Base-by-base conservation (phyloP, 2,113 vertebrate genomes). In the Pogonocichla stellata region DNA sequence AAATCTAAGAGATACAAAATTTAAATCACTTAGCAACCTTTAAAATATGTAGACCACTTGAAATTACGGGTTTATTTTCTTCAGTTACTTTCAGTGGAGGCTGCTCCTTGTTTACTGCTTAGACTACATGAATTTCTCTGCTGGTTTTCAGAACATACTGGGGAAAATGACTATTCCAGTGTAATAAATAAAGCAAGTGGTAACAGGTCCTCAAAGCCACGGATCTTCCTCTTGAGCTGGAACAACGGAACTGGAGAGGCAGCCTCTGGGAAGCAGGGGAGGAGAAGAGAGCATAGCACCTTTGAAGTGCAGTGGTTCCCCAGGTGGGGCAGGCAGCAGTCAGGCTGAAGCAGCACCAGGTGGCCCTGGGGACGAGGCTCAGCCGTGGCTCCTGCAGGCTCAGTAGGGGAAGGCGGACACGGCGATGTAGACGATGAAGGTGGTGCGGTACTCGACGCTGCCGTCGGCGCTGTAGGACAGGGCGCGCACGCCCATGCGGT, bases 351-450 rank as follows among this genome's bases (percentile, higher is more conserved):
- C 25, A 50, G 53, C 0, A 60, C 85, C 40, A 73, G 78, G 6
- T 38, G 38, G 38, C 38, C 38, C 38, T 38, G 23, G 70, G 57
- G 67, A n/a, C n/a, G n/a, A 3, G 66, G 65, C 10, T 91, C 2
- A 3, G 42, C 53, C 0, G 42, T 36, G 11, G 6, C 33, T 5
- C 43, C 43, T 2, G n/a, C 9, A 2, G 25, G 20, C 67, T 89
- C 87, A 90, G 87, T 83, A 99, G 8, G 99, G 99, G 93, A 99
- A 99, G 96, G 99, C 98, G 10, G 99, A 99, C 84, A 99, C 99
- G 4, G 99, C 98, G 82, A 99, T 99, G 89, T 99, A 99, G n/a
- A 99, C 98, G 31, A 99, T 99, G 97, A 99, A 99, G 36, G 99
- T 99, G 28, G 99, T 99, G 98, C 98, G 99, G 83, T 99, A 99